These are phyloP conservation scores for Hydropsyche betteni DNA, from an alignment of 2,888 invertebrate species.

Conservation along the genomic window DNA sequence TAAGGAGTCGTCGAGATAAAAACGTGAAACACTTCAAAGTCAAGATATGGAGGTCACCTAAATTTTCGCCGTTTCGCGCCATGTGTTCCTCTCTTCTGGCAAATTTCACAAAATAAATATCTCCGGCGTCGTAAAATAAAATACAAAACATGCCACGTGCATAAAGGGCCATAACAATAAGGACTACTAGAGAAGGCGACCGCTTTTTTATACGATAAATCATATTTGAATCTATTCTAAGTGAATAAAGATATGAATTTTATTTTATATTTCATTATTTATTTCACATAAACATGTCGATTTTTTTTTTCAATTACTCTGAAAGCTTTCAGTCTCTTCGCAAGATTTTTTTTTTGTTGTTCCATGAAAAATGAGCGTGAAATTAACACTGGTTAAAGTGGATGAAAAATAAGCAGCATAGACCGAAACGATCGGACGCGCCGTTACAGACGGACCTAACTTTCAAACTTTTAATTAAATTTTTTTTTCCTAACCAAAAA, in stretches of 20 bases:
- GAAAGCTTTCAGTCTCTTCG: conserved; percentile 4
- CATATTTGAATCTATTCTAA: too few relatives aligned
- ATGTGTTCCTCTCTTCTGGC: background rate
- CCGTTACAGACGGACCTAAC: background rate
- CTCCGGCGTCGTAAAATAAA: too few relatives aligned
- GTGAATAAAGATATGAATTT: too few relatives aligned
- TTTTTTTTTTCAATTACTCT: conserved; percentile 15
- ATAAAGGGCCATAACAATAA: too few relatives aligned
- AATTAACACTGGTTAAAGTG: background rate
- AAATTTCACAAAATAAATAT: background rate
- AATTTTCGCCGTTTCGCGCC: conserved; percentile 7
- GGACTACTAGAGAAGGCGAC: too few relatives aligned
- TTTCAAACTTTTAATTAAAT: background rate
- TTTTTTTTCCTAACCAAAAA: background rate
- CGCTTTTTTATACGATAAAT: too few relatives aligned
- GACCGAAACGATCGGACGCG: conserved; percentile 3
- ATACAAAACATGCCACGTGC: too few relatives aligned
- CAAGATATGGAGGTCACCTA: conserved; percentile 21
- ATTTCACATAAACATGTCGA: too few relatives aligned
- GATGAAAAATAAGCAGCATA: conserved; percentile 12
- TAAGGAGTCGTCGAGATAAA: conserved; percentile 39
- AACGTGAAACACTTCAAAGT: conserved; percentile 26
- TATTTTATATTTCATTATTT: too few relatives aligned
- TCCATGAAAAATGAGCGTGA: conserved; percentile 8
- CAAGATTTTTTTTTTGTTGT: background rate